These are phyloP conservation scores for Balanococcus diminutus DNA, from an alignment of 2,888 invertebrate genomes.

Conservation along the genomic window DNA sequence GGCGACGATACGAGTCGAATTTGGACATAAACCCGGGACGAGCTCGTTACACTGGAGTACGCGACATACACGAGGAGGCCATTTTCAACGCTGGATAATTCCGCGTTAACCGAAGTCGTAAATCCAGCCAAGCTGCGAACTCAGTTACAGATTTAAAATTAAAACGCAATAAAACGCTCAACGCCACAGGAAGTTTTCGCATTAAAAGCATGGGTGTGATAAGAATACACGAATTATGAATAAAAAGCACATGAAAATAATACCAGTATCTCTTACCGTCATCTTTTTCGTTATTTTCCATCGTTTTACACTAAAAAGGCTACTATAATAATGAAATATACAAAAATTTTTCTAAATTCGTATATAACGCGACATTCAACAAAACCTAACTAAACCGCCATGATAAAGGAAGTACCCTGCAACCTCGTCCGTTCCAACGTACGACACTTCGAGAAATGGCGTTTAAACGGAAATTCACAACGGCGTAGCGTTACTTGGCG, in stretches of 20 bases:
- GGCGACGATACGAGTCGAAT: neutral
- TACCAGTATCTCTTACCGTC: slow-evolving; percentile 38
- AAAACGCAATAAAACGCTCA: slow-evolving; percentile 46
- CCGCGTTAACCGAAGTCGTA: neutral
- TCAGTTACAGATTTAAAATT: neutral
- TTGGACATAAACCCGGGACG: too few species aligned
- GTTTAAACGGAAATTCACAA: slow-evolving; percentile 15
- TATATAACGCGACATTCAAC: slow-evolving; percentile 47
- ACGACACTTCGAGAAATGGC: slow-evolving; percentile 46
- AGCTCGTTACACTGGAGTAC: too few species aligned
- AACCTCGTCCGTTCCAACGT: slow-evolving; percentile 33
- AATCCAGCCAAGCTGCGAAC: neutral
- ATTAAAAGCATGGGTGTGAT: slow-evolving; percentile 48
- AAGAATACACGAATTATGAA: slow-evolving; percentile 11
- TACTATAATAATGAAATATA: neutral
- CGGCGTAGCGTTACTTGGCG: neutral
- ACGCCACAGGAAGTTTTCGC: slow-evolving; percentile 41
- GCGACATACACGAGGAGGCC: neutral
- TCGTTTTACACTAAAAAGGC: slow-evolving; percentile 32
- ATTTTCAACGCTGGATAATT: neutral
- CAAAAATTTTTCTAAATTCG: slow-evolving; percentile 42
- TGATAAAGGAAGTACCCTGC: slow-evolving; percentile 52
- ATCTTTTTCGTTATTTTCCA: slow-evolving; percentile 52
- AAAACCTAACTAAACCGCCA: slow-evolving; percentile 50
- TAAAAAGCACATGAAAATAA: neutral